Evolutionary conservation across 2,888 invertebrate species (phyloP).

Genomic region (Clusia tigrina): DNA sequence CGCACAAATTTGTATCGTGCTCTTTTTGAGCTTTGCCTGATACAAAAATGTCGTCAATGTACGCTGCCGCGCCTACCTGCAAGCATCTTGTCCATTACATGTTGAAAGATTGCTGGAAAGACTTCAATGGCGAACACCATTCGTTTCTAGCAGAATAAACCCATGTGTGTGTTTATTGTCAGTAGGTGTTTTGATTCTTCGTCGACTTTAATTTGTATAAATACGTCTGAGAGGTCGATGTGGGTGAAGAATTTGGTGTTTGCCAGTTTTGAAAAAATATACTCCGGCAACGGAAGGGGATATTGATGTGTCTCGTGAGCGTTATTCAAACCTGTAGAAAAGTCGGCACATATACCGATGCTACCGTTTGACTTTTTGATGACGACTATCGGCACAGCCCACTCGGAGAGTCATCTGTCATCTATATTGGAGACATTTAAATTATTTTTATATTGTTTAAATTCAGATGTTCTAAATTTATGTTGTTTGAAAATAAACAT

Average conservation of each 20-base stretch:
- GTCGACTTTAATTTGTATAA: conserved; percentile 36
- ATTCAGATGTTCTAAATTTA: too few relatives aligned
- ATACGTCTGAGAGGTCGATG: conserved; percentile 38
- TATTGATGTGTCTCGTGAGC: conserved; percentile 35
- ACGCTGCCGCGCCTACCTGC: conserved; percentile 23
- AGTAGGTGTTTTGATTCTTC: conserved; percentile 33
- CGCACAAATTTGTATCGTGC: conserved; percentile 21
- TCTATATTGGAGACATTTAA: too few relatives aligned
- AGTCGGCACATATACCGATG: conserved; percentile 38
- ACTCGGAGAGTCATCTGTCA: too few relatives aligned
- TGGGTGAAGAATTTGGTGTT: conserved; percentile 29
- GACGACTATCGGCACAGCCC: conserved; percentile 40
- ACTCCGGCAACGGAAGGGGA: conserved; percentile 34
- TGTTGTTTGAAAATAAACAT: too few relatives aligned
- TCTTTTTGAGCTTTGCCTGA: conserved; percentile 25
- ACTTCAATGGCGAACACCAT: conserved; percentile 36
- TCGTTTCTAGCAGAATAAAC: conserved; percentile 31
- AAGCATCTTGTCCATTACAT: conserved; percentile 33
- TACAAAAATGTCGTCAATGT: conserved; percentile 36
- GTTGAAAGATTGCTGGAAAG: conserved; percentile 36
- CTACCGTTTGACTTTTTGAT: conserved; percentile 31
- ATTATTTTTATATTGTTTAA: too few relatives aligned
- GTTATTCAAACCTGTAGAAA: conserved; percentile 36
- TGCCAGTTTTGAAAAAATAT: conserved; percentile 33
- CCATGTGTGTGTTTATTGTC: conserved; percentile 33